Evolutionary conservation across 2,113 vertebrate genomes (phyloP).

Genomic region (Naja naja): DNA sequence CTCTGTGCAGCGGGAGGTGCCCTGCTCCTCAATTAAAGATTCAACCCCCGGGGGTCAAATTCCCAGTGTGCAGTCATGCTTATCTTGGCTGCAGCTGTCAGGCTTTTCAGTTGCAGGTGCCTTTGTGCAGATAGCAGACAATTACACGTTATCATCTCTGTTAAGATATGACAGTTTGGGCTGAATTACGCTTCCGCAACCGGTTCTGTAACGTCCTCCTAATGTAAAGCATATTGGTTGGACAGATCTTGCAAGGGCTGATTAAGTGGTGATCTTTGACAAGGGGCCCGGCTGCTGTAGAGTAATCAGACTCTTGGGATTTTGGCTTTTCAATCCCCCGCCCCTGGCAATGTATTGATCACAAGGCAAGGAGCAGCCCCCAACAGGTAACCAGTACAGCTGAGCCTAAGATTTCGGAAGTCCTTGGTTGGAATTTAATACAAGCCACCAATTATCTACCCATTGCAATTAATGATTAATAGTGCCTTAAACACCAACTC

Average conservation of each 20-base stretch:
- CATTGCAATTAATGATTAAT: neutral
- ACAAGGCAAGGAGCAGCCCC: conserved; percentile 30
- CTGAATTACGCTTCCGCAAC: conserved; percentile 2
- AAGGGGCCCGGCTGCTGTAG: conserved; percentile 38
- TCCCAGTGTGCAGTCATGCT: neutral
- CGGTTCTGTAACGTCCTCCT: neutral
- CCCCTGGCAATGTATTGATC: conserved; percentile 43
- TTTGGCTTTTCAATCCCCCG: conserved; percentile 35
- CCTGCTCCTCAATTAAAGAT: neutral
- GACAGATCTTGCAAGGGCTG: conserved; percentile 44
- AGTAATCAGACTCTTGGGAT: conserved; percentile 60
- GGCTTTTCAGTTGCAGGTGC: conserved; percentile 36
- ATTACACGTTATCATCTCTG: conserved; percentile 32
- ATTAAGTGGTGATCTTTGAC: conserved; percentile 56
- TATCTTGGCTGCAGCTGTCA: conserved; percentile 26
- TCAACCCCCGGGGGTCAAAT: neutral
- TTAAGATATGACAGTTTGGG: conserved; percentile 9
- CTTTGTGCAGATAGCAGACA: conserved; percentile 40
- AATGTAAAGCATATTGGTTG: conserved; percentile 31
- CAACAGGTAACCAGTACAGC: neutral
- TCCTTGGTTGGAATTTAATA: neutral
- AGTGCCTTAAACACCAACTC: neutral
- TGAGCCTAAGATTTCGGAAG: neutral
- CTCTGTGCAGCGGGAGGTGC: accelerated
- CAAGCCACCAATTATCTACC: neutral